phyloP scores from a whole-genome alignment of 1,140 invertebrate genomes.

The Melitaea cinxia region DNA sequence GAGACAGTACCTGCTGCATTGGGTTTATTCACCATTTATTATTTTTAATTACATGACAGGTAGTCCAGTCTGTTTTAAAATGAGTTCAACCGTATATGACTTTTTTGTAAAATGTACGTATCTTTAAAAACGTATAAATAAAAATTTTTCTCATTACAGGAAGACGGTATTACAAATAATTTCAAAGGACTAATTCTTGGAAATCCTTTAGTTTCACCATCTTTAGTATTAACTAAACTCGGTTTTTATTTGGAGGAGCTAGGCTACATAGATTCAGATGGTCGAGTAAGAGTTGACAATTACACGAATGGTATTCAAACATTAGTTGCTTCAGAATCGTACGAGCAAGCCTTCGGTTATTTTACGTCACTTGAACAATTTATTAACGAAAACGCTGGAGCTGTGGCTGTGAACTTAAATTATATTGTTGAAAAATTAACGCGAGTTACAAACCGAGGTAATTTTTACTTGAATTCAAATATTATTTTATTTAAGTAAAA shows the following conservation, averaged over 20 bases:
- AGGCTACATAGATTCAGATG: conserved; percentile 60
- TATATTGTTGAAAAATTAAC: conserved; percentile 63
- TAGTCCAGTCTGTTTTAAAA: no score
- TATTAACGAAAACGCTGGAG: conserved; percentile 58
- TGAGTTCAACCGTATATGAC: background rate
- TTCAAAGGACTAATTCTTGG: conserved; percentile 87
- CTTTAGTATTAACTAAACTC: conserved; percentile 57
- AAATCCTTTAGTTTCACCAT: conserved; percentile 89
- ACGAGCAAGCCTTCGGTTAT: conserved; percentile 56
- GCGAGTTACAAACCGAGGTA: conserved; percentile 40
- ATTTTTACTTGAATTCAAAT: background rate
- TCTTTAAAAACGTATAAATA: no score
- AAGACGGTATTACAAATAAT: conserved; percentile 59
- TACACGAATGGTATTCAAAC: conserved; percentile 43
- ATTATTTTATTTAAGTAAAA: no score
- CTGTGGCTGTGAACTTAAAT: conserved; percentile 61
- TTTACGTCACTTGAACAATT: conserved; percentile 54
- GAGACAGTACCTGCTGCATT: no score
- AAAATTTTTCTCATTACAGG: conserved; percentile 29
- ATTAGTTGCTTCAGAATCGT: conserved; percentile 40
- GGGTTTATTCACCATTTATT: no score
- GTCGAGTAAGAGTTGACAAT: conserved; percentile 51
- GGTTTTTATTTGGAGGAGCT: conserved; percentile 73
- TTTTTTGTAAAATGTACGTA: background rate
- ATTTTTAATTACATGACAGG: no score